Evolutionary conservation across 2,797 vertebrate species (phyloP).

Genomic region (Bufotes viridis): DNA sequence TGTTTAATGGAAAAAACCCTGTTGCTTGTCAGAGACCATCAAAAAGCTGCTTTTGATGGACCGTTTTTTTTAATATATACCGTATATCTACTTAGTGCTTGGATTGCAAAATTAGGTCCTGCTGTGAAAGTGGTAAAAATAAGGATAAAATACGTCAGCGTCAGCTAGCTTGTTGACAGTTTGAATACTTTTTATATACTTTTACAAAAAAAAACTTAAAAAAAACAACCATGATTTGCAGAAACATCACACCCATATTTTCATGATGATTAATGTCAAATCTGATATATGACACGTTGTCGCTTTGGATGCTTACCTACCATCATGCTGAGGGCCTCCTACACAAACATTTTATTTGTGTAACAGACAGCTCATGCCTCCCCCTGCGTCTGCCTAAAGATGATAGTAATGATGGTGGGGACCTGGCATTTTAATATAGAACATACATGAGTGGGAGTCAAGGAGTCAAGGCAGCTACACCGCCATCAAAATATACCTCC

Average conservation of each 20-base stretch:
- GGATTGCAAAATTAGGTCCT: background rate
- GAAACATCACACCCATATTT: background rate
- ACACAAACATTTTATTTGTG: constrained; percentile 1
- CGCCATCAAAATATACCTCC: too few species aligned
- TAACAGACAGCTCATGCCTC: background rate
- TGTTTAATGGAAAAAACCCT: background rate
- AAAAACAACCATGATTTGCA: background rate
- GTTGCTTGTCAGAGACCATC: background rate
- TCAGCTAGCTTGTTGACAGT: background rate
- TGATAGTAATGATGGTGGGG: background rate
- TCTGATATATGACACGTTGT: background rate
- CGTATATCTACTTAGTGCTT: too few species aligned
- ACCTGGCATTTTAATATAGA: background rate
- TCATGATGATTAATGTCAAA: background rate
- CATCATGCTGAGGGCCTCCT: background rate
- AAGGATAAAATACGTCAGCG: background rate
- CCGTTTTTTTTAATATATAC: background rate
- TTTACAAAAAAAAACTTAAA: too few species aligned
- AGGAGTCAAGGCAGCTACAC: too few species aligned
- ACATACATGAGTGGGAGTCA: background rate
- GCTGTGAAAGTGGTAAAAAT: background rate
- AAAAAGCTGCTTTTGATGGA: background rate
- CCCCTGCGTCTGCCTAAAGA: background rate
- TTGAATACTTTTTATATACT: background rate
- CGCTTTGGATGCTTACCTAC: background rate